Base-by-base conservation (phyloP, 1,140 invertebrate species). In the Aphaenogaster rudis region DNA sequence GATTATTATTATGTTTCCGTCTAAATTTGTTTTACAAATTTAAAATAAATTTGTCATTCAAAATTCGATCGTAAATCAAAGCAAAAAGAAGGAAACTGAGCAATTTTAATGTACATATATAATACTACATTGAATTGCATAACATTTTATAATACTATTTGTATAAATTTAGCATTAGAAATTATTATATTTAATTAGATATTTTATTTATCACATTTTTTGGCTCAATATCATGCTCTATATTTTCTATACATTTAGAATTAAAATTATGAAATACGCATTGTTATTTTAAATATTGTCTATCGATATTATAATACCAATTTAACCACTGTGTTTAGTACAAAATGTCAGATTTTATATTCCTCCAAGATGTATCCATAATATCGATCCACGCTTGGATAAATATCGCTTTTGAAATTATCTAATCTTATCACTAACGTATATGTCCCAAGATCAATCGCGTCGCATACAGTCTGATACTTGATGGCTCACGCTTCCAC, bases 371-470 rank as follows among this genome's bases (percentile, higher is more conserved):
- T 61, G 11, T 36, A 79, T 72, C 45, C 33, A 15, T 52, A 54
- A 21, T 88, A 91, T 91, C 89, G 89, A 90, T 90, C 79, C 69
- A 69, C 21, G 42, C 13, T 11, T 86, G 77, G 74, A 88, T 88
- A 90, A 90, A 91, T 21, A 66, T 67, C 48, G 69, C 57, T 91
- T 59, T n/a, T 50, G 7, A 50, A 50, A 74, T 90, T 91, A 91
- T 91, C 90, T 91, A 91, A 91, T 91, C 90, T 91, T 91, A 91
- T 91, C 86, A 28, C 36, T 36, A 69, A 45, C 45, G 54, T 61
- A 39, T 45, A 21, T 63, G 39, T 50, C 42, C 57, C 42, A 63
- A n/a, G 33, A 50, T 48, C 71, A 33, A 77, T 74, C n/a, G 48
- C 8, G 6, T 59, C n/a, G 8, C n/a, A 48, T 50, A 17, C 57